Evolutionary conservation across 2,797 vertebrate genomes (phyloP).

Genomic region (Parambassis ranga): DNA sequence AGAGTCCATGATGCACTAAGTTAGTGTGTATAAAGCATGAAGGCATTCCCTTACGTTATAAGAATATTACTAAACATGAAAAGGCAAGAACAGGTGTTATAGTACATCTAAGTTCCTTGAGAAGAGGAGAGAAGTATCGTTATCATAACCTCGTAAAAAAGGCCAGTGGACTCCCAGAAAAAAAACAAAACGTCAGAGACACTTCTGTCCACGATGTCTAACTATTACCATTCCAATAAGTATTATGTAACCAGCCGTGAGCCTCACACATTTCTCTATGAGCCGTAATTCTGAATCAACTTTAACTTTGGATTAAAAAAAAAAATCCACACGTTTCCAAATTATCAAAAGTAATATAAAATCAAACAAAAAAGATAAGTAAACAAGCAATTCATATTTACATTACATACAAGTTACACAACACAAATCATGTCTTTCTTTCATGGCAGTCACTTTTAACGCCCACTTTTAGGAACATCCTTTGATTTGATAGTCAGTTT

Average conservation of each 20-base stretch:
- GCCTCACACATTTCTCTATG: slow-evolving; percentile 36
- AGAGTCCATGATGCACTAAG: slow-evolving; percentile 67
- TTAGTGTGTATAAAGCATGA: slow-evolving; percentile 79
- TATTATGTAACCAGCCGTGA: slow-evolving; percentile 57
- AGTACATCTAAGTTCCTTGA: slow-evolving; percentile 77
- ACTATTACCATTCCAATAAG: slow-evolving; percentile 57
- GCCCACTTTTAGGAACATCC: slow-evolving; percentile 28
- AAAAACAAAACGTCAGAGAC: slow-evolving; percentile 46
- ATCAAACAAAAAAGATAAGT: slow-evolving; percentile 70
- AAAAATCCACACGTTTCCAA: slow-evolving; percentile 63
- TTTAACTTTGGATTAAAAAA: slow-evolving; percentile 52
- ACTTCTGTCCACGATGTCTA: slow-evolving; percentile 53
- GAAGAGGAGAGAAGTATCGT: slow-evolving; percentile 69
- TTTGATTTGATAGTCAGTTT: slow-evolving; percentile 54
- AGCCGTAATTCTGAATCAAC: slow-evolving; percentile 46
- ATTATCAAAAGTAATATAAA: slow-evolving; percentile 78
- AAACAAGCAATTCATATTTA: slow-evolving; percentile 85
- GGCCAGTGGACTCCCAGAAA: slow-evolving; percentile 57
- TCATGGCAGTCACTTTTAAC: slow-evolving; percentile 60
- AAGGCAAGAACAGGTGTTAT: slow-evolving; percentile 81
- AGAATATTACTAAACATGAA: slow-evolving; percentile 79
- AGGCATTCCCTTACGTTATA: slow-evolving; percentile 78
- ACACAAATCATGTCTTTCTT: slow-evolving; percentile 51
- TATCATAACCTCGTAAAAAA: slow-evolving; percentile 70
- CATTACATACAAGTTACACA: slow-evolving; percentile 80